A percentile compares a stretch with the other conserved stretches of the same genome.
These are phyloP conservation scores for Aspidiotus rigidus DNA, from an alignment of 2,888 invertebrate genomes.

Conservation along the genomic window DNA sequence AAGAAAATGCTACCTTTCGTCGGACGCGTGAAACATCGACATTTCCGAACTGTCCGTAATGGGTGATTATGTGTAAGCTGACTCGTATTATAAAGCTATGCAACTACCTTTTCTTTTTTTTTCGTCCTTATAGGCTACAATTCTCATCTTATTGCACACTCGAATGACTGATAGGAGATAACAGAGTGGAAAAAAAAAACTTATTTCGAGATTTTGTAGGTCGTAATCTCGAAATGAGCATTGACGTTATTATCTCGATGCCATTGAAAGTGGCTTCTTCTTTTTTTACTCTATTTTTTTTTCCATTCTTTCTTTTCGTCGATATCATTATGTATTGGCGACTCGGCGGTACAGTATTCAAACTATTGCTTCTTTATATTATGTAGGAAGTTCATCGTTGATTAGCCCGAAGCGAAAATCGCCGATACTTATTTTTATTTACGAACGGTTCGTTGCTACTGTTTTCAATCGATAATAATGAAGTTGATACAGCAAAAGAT, in stretches of 20 bases:
- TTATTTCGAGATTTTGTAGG: slow-evolving; percentile 10
- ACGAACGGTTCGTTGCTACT: slow-evolving; percentile 22
- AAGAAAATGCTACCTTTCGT: slow-evolving; percentile 11
- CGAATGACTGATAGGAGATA: neutral
- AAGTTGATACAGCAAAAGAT: slow-evolving; percentile 21
- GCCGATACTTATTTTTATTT: slow-evolving; percentile 18
- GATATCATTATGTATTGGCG: neutral
- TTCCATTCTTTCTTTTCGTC: slow-evolving; percentile 1
- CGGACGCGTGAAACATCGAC: slow-evolving; percentile 25
- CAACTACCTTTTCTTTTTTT: slow-evolving; percentile 16
- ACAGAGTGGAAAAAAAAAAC: neutral
- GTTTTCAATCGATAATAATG: slow-evolving; percentile 28
- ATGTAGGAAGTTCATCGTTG: slow-evolving; percentile 27
- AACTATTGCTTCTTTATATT: neutral
- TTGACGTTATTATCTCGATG: neutral
- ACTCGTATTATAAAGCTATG: too few species aligned
- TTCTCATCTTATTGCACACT: neutral
- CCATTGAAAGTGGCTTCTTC: neutral
- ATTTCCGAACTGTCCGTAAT: slow-evolving; percentile 6
- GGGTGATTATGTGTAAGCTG: slow-evolving; percentile 21
- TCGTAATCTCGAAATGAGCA: slow-evolving; percentile 15
- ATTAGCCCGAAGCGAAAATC: slow-evolving; percentile 23
- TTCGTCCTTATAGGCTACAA: neutral
- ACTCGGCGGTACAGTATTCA: neutral
- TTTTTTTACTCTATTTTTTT: neutral